Conservation (phyloP, 2,888 invertebrate species). For the Monochamus alternatus region DNA sequence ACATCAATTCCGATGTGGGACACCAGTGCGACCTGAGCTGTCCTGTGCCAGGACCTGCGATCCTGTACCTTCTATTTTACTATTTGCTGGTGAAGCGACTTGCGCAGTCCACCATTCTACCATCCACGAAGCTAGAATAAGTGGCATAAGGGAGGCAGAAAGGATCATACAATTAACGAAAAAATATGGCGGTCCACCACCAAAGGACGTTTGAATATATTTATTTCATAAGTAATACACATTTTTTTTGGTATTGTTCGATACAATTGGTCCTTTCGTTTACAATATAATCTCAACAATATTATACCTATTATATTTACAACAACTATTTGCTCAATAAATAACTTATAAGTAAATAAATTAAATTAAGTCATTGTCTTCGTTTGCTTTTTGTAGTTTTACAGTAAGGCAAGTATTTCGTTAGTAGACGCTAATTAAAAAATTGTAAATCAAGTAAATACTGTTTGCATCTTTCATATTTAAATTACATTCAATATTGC, state of each 20-base stretch:
- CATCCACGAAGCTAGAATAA: slow-evolving; percentile 84
- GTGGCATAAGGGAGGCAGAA: slow-evolving; percentile 87
- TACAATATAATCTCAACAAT: slow-evolving; percentile 22
- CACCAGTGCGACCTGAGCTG: slow-evolving; percentile 81
- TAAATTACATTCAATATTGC: no score
- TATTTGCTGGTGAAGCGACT: slow-evolving; percentile 91
- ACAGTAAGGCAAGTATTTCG: slow-evolving; percentile 4
- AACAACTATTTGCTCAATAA: slow-evolving; percentile 46
- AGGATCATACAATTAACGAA: slow-evolving; percentile 80
- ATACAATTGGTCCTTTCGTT: slow-evolving; percentile 35
- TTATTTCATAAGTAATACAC: slow-evolving; percentile 23
- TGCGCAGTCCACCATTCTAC: slow-evolving; percentile 84
- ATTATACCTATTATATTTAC: slow-evolving; percentile 28
- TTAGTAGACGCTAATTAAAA: not conserved
- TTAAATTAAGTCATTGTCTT: slow-evolving; percentile 41
- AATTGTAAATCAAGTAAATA: no score
- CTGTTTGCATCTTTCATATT: no score
- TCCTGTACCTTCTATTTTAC: slow-evolving; percentile 77
- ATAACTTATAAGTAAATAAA: slow-evolving; percentile 35
- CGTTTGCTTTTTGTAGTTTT: slow-evolving; percentile 23
- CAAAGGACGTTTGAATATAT: slow-evolving; percentile 61
- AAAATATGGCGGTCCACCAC: slow-evolving; percentile 72
- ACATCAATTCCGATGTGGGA: slow-evolving; percentile 78
- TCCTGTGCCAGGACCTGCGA: slow-evolving; percentile 79
- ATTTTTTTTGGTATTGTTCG: slow-evolving; percentile 40